Percentiles rank a stretch among this genome's conserved stretches.
These are phyloP conservation scores for Drosophila mercatorum DNA, from an alignment of 2,888 invertebrate genomes.

Conservation along the genomic window DNA sequence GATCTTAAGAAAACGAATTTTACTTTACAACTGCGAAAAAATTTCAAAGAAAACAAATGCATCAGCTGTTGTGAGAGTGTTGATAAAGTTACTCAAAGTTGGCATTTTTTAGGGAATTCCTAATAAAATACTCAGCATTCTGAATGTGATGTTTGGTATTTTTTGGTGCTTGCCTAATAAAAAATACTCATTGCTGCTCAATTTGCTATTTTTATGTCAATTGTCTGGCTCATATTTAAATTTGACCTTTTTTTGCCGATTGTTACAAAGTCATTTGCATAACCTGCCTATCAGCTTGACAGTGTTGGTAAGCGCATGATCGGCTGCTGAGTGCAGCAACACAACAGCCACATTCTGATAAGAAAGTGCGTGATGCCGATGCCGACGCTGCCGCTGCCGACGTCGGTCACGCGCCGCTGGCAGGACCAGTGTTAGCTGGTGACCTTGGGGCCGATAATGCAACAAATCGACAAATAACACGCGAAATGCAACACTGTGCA, in stretches of 20 bases:
- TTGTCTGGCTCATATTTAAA: neutral
- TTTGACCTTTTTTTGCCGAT: no score
- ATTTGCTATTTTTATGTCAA: neutral
- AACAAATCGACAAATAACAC: constrained; percentile 1
- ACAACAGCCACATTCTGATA: constrained; percentile 32
- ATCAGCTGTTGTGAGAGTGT: neutral
- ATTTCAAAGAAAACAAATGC: neutral
- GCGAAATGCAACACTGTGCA: constrained; percentile 66
- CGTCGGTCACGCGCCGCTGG: constrained; percentile 53
- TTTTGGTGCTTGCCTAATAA: no score
- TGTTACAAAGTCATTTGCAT: constrained; percentile 35
- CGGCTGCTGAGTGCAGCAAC: neutral
- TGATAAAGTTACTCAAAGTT: neutral
- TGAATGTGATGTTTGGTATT: neutral
- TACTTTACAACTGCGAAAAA: neutral
- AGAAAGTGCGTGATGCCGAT: constrained; percentile 35
- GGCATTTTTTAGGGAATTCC: constrained; percentile 4
- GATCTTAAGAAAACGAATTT: neutral
- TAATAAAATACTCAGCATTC: neutral
- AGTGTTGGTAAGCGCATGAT: neutral
- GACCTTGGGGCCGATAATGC: constrained; percentile 42
- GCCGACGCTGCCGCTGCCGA: constrained; percentile 28
- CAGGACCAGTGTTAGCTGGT: constrained; percentile 14
- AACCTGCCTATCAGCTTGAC: constrained; percentile 26
- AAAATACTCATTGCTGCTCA: no score